Evolutionary conservation across 2,797 vertebrate genomes (phyloP), one percentile per base, ranked within the genome.

Genomic region (Ptychadena robeensis): DNA sequence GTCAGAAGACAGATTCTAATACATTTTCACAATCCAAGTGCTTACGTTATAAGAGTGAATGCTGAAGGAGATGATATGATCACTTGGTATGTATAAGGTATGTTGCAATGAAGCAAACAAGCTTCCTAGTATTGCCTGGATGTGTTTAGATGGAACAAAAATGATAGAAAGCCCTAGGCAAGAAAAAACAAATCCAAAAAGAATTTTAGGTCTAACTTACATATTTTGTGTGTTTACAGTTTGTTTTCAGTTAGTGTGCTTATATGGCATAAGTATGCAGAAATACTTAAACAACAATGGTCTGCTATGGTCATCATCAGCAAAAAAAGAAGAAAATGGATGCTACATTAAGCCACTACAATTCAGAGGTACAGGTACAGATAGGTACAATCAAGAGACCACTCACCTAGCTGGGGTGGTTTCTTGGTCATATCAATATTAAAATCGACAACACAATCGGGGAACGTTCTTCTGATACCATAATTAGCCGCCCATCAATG

Each of bases 71-170:
- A 66, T 78, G 59, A 78, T 73, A 78, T 66, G 40, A 72, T 79
- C 74, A 78, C 59, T 83, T 83, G 68, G 66, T 83, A 53, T 53
- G 6, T 53, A 73, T 73, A 73, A 67, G 61, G 40, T 40, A 77
- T 30, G 28, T 59, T 83, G 53, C 35, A 79, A 79, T 40, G 73
- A 75, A 83, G 69, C 31, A 79, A n/a, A 59, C 22, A 32, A 27
- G 40, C 11, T 61, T 73, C 34, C 22, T 79, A 38, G 59, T 83
- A 83, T 72, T 9, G 66, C 35, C 31, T 72, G n/a, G 40, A 57
- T 65, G 12, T 64, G 53, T 64, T 68, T 77, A 27, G 12, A 34
- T n/a, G 37, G 25, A n/a, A 67, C 59, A 73, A 61, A 38, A 83
- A 76, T 69, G 66, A 28, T 28, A 61, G n/a, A n/a, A n/a, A 67